A percentile compares a stretch with the other conserved stretches of the same genome.
Evolutionary conservation across 2,113 vertebrate genomes (phyloP).

Genomic region (Prunella himalayana): DNA sequence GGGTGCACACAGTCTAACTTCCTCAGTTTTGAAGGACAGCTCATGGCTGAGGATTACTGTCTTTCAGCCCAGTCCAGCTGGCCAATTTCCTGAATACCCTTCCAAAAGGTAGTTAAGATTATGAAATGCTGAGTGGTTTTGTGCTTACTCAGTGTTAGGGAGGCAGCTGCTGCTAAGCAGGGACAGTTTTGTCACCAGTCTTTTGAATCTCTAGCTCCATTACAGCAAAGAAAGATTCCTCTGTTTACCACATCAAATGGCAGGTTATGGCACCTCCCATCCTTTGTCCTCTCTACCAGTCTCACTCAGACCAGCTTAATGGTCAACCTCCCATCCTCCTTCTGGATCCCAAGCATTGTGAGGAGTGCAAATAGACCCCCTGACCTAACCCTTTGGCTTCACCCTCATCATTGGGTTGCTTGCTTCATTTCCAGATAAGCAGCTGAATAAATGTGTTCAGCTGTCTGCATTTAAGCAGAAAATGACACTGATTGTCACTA

Average conservation of each 20-base stretch:
- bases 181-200: background rate
- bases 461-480: constrained; percentile 57
- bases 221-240: background rate
- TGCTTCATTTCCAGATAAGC: constrained; percentile 7
- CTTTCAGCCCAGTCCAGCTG: background rate
- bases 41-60: background rate
- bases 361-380: background rate
- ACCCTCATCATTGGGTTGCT: background rate
- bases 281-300: background rate
- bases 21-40: background rate
- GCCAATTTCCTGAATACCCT: background rate
- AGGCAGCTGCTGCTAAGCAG: background rate
- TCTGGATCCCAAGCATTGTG: background rate
- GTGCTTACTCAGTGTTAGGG: background rate
- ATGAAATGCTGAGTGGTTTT: background rate
- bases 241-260: background rate
- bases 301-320: background rate
- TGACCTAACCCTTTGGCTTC: background rate
- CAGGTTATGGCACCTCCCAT: background rate
- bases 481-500: constrained; percentile 75
- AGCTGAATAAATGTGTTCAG: constrained; percentile 21
- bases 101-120: background rate
- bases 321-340: background rate
- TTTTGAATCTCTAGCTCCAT: background rate
- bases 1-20: background rate